These are phyloP conservation scores for Erythrolamprus reginae DNA, from an alignment of 2,113 vertebrate species.

Conservation along the genomic window DNA sequence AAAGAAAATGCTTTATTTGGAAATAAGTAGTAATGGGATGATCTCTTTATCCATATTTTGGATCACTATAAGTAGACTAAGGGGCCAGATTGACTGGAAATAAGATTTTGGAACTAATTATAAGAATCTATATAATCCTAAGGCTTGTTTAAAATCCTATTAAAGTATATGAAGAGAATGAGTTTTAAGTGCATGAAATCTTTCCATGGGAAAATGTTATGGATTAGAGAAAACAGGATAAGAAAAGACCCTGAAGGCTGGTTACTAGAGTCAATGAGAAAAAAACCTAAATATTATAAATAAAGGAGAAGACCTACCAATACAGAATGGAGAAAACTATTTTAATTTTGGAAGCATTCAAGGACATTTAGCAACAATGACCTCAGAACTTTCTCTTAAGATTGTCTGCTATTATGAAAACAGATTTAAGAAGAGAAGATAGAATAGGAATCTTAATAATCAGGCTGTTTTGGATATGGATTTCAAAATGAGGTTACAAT, in stretches of 20 bases:
- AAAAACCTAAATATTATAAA: neutral
- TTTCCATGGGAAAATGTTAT: neutral
- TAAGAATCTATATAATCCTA: neutral
- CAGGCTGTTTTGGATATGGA: neutral
- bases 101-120: neutral
- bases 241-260: neutral
- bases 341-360: neutral
- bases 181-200: neutral
- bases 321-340: neutral
- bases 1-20: neutral
- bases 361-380: neutral
- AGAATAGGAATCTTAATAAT: neutral
- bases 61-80: neutral
- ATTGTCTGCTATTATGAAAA: neutral
- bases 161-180: neutral
- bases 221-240: neutral
- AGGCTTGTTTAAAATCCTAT: neutral
- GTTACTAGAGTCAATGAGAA: neutral
- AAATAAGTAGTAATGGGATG: neutral
- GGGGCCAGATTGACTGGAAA: neutral
- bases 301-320: neutral
- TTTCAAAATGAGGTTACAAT: neutral
- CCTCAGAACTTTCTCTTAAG: neutral
- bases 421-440: neutral
- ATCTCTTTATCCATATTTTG: neutral